Evolutionary conservation across 2,113 vertebrate species (phyloP).

Genomic region (Trematomus loennbergii): DNA sequence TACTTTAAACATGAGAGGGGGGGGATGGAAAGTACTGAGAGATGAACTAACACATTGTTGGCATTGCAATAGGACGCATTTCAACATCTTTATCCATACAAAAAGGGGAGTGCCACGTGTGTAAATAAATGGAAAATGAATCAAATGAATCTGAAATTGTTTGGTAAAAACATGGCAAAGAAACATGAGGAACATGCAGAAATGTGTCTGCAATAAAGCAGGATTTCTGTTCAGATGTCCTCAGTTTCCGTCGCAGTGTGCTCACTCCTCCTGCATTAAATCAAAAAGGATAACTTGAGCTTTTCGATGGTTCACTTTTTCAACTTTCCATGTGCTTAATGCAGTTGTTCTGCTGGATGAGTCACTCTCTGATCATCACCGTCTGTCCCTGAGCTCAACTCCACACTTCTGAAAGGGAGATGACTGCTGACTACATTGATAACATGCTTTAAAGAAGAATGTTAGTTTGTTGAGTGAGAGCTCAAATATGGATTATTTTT

Average conservation of each 20-base stretch:
- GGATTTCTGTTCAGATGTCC: not conserved
- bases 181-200: not conserved
- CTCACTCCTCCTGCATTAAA: conserved; percentile 15
- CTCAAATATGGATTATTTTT: no score
- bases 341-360: conserved; percentile 42
- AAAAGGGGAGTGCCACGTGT: no score
- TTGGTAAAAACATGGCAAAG: not conserved
- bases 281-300: conserved; percentile 20
- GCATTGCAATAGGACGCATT: not conserved
- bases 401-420: conserved; percentile 7
- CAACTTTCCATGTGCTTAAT: conserved; percentile 21
- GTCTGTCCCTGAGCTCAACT: conserved; percentile 17
- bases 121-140: not conserved
- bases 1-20: not conserved
- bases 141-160: not conserved
- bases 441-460: no score
- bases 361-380: conserved; percentile 27
- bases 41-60: not conserved
- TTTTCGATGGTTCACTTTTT: conserved; percentile 51
- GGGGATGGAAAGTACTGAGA: not conserved
- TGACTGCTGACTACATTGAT: no score
- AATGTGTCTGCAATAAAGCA: not conserved
- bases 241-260: not conserved
- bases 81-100: not conserved
- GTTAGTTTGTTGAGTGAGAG: no score